Evolutionary conservation across 1,140 invertebrate genomes (phyloP), one percentile per base, ranked within the genome.

Genomic region (Drosophila arawakana): DNA sequence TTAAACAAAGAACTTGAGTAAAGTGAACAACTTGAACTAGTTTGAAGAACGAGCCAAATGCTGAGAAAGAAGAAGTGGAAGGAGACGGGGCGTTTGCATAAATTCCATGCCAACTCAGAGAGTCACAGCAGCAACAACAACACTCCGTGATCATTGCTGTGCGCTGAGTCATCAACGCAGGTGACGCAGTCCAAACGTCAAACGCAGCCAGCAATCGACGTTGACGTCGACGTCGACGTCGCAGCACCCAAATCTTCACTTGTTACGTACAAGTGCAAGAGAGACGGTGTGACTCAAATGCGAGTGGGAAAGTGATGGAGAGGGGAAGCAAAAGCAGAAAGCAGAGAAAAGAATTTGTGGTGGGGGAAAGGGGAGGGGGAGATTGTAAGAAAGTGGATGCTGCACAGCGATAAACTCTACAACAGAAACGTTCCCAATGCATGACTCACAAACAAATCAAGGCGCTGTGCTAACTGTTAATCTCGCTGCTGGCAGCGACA

Each of bases 361-460:
- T 30, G 11, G 39, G 39, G 10, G 11, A 46, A 46, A 10, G 7
- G n/a, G 15, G 21, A 7, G 30, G 18, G 35, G 47, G 5, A 6
- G 13, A 1, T 10, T 9, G 15, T 11, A 59, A 68, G 65, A 47
- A 55, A 68, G 54, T 57, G 44, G 54, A 49, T 58, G 43, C 44
- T 39, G 15, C 43, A 59, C 39, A 59, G 39, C 58, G 34, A 13
- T n/a, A 35, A 30, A 15, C 30, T 43, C 39, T 43, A n/a, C 5
- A 18, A 30, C 41, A 62, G 71, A 73, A 73, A 57, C 71, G 65
- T 73, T 73, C 71, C 71, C 71, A 73, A 11, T 35, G 63, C 65
- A 73, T 69, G 57, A 73, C 34, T 73, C 71, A 73, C 6, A 47
- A 34, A 6, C 25, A 30, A 30, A 30, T 21, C 7, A 9, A 44